These are phyloP conservation scores for Trachymyrmex septentrionalis DNA, from an alignment of 1,140 invertebrate genomes.

Conservation along the genomic window DNA sequence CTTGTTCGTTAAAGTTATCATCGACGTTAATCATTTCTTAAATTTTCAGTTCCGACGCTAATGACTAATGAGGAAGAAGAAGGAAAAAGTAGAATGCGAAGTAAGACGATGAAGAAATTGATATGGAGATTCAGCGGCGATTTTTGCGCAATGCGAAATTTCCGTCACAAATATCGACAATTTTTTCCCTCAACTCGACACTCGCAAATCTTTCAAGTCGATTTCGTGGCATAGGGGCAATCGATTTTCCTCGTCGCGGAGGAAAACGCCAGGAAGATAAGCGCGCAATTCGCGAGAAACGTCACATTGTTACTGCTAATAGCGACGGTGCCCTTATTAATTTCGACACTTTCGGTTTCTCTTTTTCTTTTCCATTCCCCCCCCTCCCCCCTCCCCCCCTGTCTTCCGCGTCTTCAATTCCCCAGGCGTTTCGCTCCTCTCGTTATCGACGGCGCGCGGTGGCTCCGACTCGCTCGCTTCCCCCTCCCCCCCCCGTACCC, in stretches of 20 bases:
- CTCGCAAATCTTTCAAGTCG: conserved; percentile 5
- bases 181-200: neutral
- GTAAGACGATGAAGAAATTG: conserved; percentile 76
- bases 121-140: conserved; percentile 33
- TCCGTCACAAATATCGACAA: conserved; percentile 30
- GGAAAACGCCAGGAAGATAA: conserved; percentile 28
- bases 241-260: neutral
- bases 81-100: conserved; percentile 65
- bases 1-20: neutral
- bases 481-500: conserved; percentile 52
- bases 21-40: conserved; percentile 77
- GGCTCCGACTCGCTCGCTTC: conserved; percentile 63
- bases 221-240: neutral
- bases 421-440: conserved; percentile 57
- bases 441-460: conserved; percentile 72
- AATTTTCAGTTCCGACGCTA: conserved; percentile 77
- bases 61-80: conserved; percentile 76
- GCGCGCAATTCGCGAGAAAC: conserved; percentile 50
- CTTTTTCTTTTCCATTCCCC: neutral
- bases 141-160: conserved; percentile 40
- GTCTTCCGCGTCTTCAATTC: conserved; percentile 51
- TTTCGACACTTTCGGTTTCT: conserved; percentile 72
- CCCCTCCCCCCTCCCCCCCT: neutral
- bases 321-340: conserved; percentile 69
- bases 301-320: conserved; percentile 66